Evolutionary conservation across 2,888 invertebrate species (phyloP), one percentile per base, ranked within the genome.

Genomic region (Polietes domitor): DNA sequence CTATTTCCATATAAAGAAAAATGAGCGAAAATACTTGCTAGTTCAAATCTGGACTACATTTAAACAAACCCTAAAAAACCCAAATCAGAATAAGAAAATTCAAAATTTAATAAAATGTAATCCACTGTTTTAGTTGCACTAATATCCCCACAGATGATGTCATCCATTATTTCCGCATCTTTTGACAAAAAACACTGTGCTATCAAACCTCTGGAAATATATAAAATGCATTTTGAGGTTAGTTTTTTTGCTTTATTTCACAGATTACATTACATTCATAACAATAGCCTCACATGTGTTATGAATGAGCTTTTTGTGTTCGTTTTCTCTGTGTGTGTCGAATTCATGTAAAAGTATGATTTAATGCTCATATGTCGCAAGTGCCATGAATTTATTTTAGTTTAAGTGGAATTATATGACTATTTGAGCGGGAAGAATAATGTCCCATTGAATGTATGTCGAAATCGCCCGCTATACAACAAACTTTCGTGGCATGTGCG

Each of bases 361-460:
- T 83, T 78, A 80, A 50, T 72, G 75, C 77, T 77, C 80, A 85
- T 77, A 47, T 82, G 85, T 43, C 43, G 41, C 68, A 41, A 68
- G 68, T 78, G 73, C 84, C 50, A 73, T 68, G 73, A 72, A 84
- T 80, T 75, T 70, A 79, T 81, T 79, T 81, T 68, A 79, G 76
- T 68, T 83, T 78, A 80, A 84, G 81, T 84, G 81, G 72, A 74
- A 78, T 81, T 80, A 84, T 84, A 81, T 84, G 78, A 81, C 72
- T 78, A 79, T 81, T 84, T 81, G 76, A 84, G 81, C 76, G 78
- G 78, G 81, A 53, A 79, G n/a, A 81, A 79, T 80, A 74, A 74
- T 80, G 41, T 43, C 15, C 21, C 68, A 24, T 15, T 43, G 41
- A 41, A 68, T 68, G 61, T 37, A 74, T 28, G 61, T 37, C 1